A percentile compares a stretch with the other conserved stretches of the same genome.
Evolutionary conservation across 2,113 vertebrate species (phyloP).

Genomic region (Phylloscopus trochilus): DNA sequence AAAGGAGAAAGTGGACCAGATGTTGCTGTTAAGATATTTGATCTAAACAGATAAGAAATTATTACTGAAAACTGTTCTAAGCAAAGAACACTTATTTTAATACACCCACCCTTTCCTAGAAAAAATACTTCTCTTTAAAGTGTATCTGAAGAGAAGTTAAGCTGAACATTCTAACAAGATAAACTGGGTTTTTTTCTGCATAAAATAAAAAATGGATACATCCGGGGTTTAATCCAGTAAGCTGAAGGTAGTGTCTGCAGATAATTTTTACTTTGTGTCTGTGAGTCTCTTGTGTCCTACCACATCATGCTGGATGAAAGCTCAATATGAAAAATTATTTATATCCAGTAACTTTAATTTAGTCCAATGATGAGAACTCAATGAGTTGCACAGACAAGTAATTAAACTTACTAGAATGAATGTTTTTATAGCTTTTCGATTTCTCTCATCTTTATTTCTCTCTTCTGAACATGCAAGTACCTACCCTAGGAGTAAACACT

Average conservation of each 20-base stretch:
- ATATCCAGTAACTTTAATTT: slow-evolving; percentile 5
- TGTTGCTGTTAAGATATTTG: not conserved
- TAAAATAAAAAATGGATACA: not conserved
- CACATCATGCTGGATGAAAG: not conserved
- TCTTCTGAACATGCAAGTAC: not conserved
- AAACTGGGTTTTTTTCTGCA: not conserved
- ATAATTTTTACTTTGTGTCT: not conserved
- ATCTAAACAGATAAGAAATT: not conserved
- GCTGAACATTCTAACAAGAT: not conserved
- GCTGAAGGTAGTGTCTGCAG: not conserved
- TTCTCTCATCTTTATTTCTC: slow-evolving; percentile 23
- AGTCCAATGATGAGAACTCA: not conserved
- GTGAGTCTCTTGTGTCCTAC: not conserved
- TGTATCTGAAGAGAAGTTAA: not conserved
- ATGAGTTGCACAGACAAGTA: slow-evolving; percentile 1
- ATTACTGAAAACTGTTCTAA: not conserved
- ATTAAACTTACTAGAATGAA: slow-evolving; percentile 44
- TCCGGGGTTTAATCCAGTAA: not conserved
- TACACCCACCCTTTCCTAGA: not conserved
- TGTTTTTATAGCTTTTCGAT: slow-evolving; percentile 3
- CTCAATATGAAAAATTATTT: not conserved
- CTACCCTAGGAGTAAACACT: not conserved
- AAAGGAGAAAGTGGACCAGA: not conserved
- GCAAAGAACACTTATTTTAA: not conserved
- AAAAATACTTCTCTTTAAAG: not conserved